Percentiles rank a stretch among this genome's conserved stretches.
These are phyloP conservation scores for Megalopta genalis DNA, from an alignment of 1,140 invertebrate genomes.

Conservation along the genomic window DNA sequence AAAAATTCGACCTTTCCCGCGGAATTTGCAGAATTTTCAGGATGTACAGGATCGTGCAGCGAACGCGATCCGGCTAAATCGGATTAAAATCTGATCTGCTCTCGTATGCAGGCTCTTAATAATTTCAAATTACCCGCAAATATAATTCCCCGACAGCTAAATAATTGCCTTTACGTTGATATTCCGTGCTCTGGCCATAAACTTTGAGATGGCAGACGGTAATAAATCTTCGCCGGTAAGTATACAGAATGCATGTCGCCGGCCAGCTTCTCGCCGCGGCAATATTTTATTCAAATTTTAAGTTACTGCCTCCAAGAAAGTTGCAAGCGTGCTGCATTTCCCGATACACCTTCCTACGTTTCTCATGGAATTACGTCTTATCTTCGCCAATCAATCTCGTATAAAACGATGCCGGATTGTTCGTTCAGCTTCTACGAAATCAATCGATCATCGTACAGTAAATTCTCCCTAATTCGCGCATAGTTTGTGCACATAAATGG, in stretches of 20 bases:
- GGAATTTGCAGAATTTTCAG: background rate
- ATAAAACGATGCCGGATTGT: too few species aligned
- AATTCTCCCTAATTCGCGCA: too few species aligned
- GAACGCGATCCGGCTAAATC: background rate
- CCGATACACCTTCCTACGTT: background rate
- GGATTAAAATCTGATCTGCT: background rate
- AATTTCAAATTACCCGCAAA: slow-evolving; percentile 34
- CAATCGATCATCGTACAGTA: too few species aligned
- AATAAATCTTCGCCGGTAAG: slow-evolving; percentile 43
- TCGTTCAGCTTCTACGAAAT: too few species aligned
- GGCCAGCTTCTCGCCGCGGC: slow-evolving; percentile 34
- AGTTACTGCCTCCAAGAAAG: slow-evolving; percentile 25
- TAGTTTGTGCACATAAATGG: too few species aligned
- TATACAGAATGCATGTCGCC: slow-evolving; percentile 35
- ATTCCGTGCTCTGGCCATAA: slow-evolving; percentile 36
- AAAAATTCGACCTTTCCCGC: background rate
- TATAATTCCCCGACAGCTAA: slow-evolving; percentile 35
- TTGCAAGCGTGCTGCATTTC: slow-evolving; percentile 16
- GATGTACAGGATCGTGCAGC: background rate
- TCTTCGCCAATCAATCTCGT: background rate
- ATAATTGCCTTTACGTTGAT: slow-evolving; percentile 41
- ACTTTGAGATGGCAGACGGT: slow-evolving; percentile 33
- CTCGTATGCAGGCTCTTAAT: slow-evolving; percentile 33
- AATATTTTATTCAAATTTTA: slow-evolving; percentile 52
- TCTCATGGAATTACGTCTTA: background rate